Base-by-base conservation (phyloP, 2,888 invertebrate species). In the Eristalis pertinax region DNA sequence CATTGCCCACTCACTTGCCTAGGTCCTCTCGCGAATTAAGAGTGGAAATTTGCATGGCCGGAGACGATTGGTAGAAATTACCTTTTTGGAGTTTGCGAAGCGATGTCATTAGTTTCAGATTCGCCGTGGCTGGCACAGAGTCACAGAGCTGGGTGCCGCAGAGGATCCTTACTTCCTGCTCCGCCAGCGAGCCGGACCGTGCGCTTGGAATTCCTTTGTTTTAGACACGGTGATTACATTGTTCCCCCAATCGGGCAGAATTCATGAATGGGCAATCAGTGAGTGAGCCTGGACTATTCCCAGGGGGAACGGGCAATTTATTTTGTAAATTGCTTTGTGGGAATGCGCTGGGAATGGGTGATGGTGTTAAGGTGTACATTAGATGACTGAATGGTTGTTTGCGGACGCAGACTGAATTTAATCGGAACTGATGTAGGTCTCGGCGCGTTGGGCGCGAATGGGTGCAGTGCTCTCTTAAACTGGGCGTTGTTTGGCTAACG, bases 201-300 rank as follows among this genome's bases (percentile, higher is more conserved):
- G 60, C 22, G 35, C 65, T 80, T 41, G 84, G 65, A 87, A 87
- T 87, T 83, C 68, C 64, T 87, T 87, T 87, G 87, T 87, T 80
- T 87, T 73, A 63, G 84, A 87, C 79, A 84, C 70, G 80, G 84
- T 76, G 84, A 87, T 87, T 87, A 87, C 73, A 84, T 87, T 87
- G 87, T 84, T 84, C 62, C 70, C 84, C 76, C 79, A 80, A 80
- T 84, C 68, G 79, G 50, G 84, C 13, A 58, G 84, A 84, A 87
- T 87, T 87, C 87, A 87, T 84, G 87, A 87, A 87, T 87, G 87
- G 87, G 84, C 87, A 84, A 87, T 84, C 83, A 86, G 78, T 68
- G 74, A 1, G 26, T 4, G 26, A 29, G 68, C 19, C 69, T 65
- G 78, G 69, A 24, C 83, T 78, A 83, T 83, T 83, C 83, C 83